Conservation (phyloP, 2,797 vertebrate species). For the Macropodus opercularis region DNA sequence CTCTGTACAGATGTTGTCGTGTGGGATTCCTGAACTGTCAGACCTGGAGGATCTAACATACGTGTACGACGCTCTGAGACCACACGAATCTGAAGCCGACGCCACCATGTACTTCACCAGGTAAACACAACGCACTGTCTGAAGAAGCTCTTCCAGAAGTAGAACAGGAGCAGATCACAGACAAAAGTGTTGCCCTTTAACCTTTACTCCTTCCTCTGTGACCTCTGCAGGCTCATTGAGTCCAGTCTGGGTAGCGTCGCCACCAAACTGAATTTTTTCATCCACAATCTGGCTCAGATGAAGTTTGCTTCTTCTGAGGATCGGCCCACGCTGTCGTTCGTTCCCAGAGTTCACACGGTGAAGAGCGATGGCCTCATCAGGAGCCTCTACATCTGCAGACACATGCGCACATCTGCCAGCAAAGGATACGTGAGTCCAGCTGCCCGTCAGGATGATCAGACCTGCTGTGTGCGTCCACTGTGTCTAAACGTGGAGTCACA, state of each 20-base stretch:
- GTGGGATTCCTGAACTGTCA: constrained; percentile 95
- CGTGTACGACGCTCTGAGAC: constrained; percentile 92
- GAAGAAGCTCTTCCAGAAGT: neutral
- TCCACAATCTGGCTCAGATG: constrained; percentile 98
- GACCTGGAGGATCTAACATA: constrained; percentile 95
- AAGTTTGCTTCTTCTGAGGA: constrained; percentile 91
- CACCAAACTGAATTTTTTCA: constrained; percentile 98
- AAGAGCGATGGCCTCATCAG: constrained; percentile 86
- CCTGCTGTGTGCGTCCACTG: too few relatives aligned
- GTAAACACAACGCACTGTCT: constrained; percentile 67
- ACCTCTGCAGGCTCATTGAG: constrained; percentile 84
- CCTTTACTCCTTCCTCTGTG: too few relatives aligned
- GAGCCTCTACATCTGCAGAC: constrained; percentile 88
- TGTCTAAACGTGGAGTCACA: too few relatives aligned
- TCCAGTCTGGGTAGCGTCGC: constrained; percentile 95
- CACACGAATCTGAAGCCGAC: constrained; percentile 92
- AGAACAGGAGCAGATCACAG: too few relatives aligned
- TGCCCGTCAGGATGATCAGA: too few relatives aligned
- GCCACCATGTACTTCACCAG: constrained; percentile 98
- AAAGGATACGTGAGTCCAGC: constrained; percentile 89
- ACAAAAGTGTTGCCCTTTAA: too few relatives aligned
- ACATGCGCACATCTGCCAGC: constrained; percentile 86
- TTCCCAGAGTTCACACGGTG: constrained; percentile 85
- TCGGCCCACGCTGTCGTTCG: constrained; percentile 87
- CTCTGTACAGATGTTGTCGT: constrained; percentile 90